Evolutionary conservation across 2,888 invertebrate genomes (phyloP).

Genomic region (Phragmatobia fuliginosa): DNA sequence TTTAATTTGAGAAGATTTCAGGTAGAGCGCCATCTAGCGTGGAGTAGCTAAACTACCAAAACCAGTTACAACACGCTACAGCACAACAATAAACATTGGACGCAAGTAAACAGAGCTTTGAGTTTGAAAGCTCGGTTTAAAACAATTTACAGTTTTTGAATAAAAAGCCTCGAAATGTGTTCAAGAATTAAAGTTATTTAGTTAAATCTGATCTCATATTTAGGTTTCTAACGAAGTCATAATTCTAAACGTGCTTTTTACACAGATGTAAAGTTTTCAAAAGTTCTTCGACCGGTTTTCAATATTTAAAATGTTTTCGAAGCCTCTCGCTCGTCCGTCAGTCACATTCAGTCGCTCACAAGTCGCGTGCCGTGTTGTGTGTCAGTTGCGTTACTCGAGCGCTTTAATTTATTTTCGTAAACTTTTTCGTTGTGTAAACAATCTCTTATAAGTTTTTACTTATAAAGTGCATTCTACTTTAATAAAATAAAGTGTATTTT

Average conservation of each 20-base stretch:
- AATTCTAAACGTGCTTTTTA: not conserved
- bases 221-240: not conserved
- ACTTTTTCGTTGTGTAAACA: slow-evolving; percentile 30
- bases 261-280: slow-evolving; percentile 20
- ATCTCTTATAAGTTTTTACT: not conserved
- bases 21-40: slow-evolving; percentile 53
- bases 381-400: slow-evolving; percentile 32
- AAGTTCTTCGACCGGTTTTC: slow-evolving; percentile 52
- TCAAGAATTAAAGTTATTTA: not conserved
- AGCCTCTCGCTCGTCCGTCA: slow-evolving; percentile 15
- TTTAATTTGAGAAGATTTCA: too few relatives aligned
- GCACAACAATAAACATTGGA: slow-evolving; percentile 15
- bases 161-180: slow-evolving; percentile 24
- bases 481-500: not conserved
- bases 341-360: slow-evolving; percentile 50
- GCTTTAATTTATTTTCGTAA: slow-evolving; percentile 51
- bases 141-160: slow-evolving; percentile 26
- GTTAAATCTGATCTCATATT: not conserved
- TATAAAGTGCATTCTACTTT: slow-evolving; percentile 1
- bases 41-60: slow-evolving; percentile 53
- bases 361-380: slow-evolving; percentile 37
- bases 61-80: slow-evolving; percentile 17
- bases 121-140: slow-evolving; percentile 33
- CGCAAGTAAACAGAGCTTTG: slow-evolving; percentile 26
- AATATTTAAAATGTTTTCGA: slow-evolving; percentile 19